Evolutionary conservation across 1,140 invertebrate genomes (phyloP), one percentile per base, ranked within the genome.

Genomic region (Calliopsis andreniformis): DNA sequence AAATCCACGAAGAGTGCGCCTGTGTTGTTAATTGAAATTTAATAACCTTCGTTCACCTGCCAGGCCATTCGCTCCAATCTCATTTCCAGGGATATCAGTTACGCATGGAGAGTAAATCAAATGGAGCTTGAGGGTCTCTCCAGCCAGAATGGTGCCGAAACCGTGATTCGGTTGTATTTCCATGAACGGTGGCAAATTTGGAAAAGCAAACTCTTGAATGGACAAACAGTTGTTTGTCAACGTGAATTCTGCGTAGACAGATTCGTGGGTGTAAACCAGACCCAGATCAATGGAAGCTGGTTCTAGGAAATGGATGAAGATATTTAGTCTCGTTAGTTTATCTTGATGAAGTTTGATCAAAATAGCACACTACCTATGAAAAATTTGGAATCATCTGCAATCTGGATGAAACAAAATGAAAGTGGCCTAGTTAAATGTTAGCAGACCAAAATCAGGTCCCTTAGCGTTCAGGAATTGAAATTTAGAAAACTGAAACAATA

Each of bases 141-240:
- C 66, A 4, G 73, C 64, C 1, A 76, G 35, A 25, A 76, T 53
- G 3, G 1, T 12, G 18, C 73, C 73, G 6, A 53, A 61, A 25
- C 72, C 72, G 6, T 76, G 2, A 8, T 70, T 76, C 16, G 73
- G 73, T 2, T 76, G 66, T 23, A 76, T 25, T 12, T 75, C 71
- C 20, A 56, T 53, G 10, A 32, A 47, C 0, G 12, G 0, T 0
- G 71, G 49, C 8, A 67, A 14, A 25, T 39, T 10, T 1, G 47
- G 0, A 10, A 75, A 75, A 6, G 51, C 71, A 12, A 35, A 75
- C 12, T 75, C 51, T 67, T 75, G 71, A 20, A 28, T 45, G 4
- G 64, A 43, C n/a, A 75, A 16, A 2, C 39, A 45, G 1, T 56
- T 20, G 14, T 75, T 75, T 1, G 71, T 67, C 30, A 75, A 3